A percentile compares a stretch with the other conserved stretches of the same genome.
phyloP scores from a whole-genome alignment of 2,888 invertebrate genomes.

The Blastobasis lacticolella region DNA sequence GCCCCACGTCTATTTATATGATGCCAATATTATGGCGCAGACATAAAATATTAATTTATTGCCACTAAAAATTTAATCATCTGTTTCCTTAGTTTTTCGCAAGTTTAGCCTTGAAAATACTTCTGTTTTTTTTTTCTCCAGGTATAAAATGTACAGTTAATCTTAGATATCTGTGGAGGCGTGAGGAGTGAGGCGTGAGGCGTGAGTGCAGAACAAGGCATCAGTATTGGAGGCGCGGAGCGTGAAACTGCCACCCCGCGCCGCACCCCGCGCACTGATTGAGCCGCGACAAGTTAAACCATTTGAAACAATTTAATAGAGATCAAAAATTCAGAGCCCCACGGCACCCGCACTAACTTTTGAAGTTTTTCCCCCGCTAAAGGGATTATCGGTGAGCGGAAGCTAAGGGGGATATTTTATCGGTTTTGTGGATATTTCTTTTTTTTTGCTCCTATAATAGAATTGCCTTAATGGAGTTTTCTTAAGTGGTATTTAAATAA shows the following conservation, averaged over 20 bases:
- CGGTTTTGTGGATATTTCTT: slow-evolving; percentile 56
- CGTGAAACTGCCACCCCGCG: slow-evolving; percentile 38
- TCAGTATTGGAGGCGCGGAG: slow-evolving; percentile 43
- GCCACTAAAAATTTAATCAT: slow-evolving; percentile 21
- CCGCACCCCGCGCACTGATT: slow-evolving; percentile 58
- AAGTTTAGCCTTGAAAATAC: too few species aligned
- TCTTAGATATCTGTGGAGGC: background rate
- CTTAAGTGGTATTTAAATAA: too few species aligned
- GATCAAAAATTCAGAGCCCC: slow-evolving; percentile 71
- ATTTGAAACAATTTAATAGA: slow-evolving; percentile 76
- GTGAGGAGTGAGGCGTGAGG: slow-evolving; percentile 19
- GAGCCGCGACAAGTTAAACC: slow-evolving; percentile 75
- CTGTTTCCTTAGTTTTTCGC: too few species aligned
- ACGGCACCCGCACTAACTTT: slow-evolving; percentile 70
- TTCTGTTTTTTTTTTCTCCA: too few species aligned
- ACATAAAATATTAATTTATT: slow-evolving; percentile 63
- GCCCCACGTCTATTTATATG: too few species aligned
- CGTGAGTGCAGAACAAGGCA: slow-evolving; percentile 10
- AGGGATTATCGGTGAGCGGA: slow-evolving; percentile 68
- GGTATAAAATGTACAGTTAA: too few species aligned
- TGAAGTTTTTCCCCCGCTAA: slow-evolving; percentile 74
- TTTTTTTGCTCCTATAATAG: slow-evolving; percentile 19
- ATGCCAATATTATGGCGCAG: slow-evolving; percentile 51
- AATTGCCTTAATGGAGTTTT: background rate
- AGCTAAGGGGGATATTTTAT: slow-evolving; percentile 63